Evolutionary conservation across 2,797 vertebrate species (phyloP).

Genomic region (Xenentodon cancila): DNA sequence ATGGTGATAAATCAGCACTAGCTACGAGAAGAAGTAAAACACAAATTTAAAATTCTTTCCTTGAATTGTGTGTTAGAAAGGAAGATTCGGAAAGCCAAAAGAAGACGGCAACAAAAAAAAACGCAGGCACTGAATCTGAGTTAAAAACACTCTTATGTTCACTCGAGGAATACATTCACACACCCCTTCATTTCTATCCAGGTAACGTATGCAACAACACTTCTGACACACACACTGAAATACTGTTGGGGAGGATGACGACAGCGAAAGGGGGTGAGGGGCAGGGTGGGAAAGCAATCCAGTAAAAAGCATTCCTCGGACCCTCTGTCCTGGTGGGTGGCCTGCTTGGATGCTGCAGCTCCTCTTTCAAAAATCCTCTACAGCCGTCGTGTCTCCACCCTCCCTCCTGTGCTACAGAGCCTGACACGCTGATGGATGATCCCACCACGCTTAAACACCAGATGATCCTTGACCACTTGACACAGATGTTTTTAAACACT

Average conservation of each 20-base stretch:
- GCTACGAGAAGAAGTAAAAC: neutral
- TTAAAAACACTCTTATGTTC: slow-evolving; percentile 13
- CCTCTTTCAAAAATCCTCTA: slow-evolving; percentile 13
- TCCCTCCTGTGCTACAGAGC: slow-evolving; percentile 13
- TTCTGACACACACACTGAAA: slow-evolving; percentile 35
- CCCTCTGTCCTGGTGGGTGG: slow-evolving; percentile 75
- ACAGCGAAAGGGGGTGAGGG: neutral
- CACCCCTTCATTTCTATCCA: slow-evolving; percentile 15
- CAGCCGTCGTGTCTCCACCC: slow-evolving; percentile 39
- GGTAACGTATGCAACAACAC: slow-evolving; percentile 34
- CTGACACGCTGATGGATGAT: slow-evolving; percentile 16
- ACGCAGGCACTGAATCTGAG: slow-evolving; percentile 9
- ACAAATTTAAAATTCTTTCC: neutral
- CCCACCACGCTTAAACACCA: slow-evolving; percentile 28
- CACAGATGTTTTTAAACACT: neutral
- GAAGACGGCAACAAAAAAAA: too few relatives aligned
- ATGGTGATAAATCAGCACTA: neutral
- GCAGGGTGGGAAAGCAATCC: slow-evolving; percentile 58
- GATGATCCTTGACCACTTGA: slow-evolving; percentile 14
- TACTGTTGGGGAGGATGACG: slow-evolving; percentile 16
- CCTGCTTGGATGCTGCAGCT: slow-evolving; percentile 46
- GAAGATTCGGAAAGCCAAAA: neutral
- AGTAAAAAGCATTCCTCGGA: slow-evolving; percentile 79
- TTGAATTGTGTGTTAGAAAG: slow-evolving; percentile 14
- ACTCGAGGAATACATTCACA: neutral